Evolutionary conservation across 2,888 invertebrate species (phyloP).

Genomic region (Automeris io): DNA sequence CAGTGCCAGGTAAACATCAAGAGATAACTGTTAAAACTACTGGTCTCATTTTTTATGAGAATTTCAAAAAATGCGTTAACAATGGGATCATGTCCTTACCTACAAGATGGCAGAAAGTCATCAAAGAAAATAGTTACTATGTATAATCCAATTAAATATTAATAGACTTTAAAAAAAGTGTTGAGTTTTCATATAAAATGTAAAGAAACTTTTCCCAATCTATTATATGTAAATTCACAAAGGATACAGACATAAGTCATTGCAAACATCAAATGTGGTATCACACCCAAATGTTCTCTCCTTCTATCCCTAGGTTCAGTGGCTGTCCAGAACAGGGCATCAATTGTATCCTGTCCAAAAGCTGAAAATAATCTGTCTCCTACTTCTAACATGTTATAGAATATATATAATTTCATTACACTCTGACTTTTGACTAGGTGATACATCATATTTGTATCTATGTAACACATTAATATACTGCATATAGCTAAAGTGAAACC

Average conservation of each 20-base stretch:
- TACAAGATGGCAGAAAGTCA: no score
- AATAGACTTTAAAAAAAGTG: no score
- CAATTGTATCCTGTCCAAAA: constrained; percentile 98
- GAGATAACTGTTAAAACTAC: no score
- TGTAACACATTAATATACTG: constrained; percentile 90
- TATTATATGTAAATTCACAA: constrained; percentile 66
- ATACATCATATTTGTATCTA: constrained; percentile 99
- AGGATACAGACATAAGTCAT: constrained; percentile 97
- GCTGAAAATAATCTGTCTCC: constrained; percentile 97
- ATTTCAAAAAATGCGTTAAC: no score
- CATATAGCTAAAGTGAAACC: constrained; percentile 91
- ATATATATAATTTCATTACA: constrained; percentile 99
- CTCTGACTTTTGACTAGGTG: constrained; percentile 98
- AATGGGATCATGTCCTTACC: no score
- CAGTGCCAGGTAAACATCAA: no score
- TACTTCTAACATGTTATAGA: constrained; percentile 99
- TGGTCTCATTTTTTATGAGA: no score
- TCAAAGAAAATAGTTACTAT: no score
- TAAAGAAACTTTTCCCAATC: no score
- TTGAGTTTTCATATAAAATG: no score
- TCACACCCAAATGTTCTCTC: constrained; percentile 88
- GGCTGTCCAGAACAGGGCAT: constrained; percentile 98
- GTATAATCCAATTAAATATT: no score
- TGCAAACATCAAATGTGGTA: constrained; percentile 94
- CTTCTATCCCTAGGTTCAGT: constrained; percentile 93